Percentiles rank a stretch among this genome's conserved stretches.
These are phyloP conservation scores for Elanus axillaris DNA, from an alignment of 2,113 vertebrate species.

Conservation along the genomic window DNA sequence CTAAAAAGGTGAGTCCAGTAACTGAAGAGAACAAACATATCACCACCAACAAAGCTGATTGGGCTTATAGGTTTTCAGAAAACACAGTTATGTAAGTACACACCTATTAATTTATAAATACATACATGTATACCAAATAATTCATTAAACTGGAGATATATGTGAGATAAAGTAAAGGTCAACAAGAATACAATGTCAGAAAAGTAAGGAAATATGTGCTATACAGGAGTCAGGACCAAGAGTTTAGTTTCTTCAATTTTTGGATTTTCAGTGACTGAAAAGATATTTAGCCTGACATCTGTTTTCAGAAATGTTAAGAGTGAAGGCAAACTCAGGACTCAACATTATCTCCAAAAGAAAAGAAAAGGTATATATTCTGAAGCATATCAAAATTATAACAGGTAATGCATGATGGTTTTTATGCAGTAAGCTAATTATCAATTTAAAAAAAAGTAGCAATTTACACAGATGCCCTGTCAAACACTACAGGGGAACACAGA, in stretches of 20 bases:
- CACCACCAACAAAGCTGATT: not conserved
- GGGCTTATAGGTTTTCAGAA: not conserved
- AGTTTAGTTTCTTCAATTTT: not conserved
- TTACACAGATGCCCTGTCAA: not conserved
- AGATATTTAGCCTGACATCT: not conserved
- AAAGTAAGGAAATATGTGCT: not conserved
- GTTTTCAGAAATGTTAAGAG: not conserved
- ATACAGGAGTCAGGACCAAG: not conserved
- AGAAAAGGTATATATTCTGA: not conserved
- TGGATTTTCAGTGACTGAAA: not conserved
- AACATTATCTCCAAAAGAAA: not conserved
- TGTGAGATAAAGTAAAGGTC: not conserved
- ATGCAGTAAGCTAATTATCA: constrained; percentile 16
- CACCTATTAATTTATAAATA: not conserved
- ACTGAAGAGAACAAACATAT: not conserved
- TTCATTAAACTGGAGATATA: not conserved
- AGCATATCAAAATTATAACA: not conserved
- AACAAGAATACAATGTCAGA: not conserved
- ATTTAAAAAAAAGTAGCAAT: not conserved
- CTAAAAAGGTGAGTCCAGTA: not conserved
- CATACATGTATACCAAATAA: too few relatives aligned
- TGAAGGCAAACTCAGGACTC: not conserved
- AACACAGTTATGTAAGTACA: fast-evolving
- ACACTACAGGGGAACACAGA: constrained; percentile 28
- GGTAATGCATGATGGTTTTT: not conserved